Evolutionary conservation across 1,140 invertebrate genomes (phyloP).

Genomic region (Rhopalosiphum padi): DNA sequence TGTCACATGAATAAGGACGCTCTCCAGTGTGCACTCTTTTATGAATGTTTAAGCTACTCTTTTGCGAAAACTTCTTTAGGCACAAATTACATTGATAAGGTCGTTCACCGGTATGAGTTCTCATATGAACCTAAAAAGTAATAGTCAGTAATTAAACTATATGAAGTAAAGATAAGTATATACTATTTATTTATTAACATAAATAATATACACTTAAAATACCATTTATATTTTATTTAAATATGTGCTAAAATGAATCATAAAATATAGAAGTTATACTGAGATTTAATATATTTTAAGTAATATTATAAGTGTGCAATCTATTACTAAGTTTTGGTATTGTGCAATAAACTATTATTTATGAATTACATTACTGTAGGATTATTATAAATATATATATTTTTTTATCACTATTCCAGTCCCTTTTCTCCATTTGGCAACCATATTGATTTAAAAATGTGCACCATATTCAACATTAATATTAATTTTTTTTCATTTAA

Average conservation of each 20-base stretch:
- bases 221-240: not conserved
- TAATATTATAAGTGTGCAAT: not conserved
- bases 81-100: constrained; percentile 61
- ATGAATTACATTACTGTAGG: not conserved
- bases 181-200: not conserved
- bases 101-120: constrained; percentile 61
- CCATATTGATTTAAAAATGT: too few species aligned
- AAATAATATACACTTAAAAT: not conserved
- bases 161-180: not conserved
- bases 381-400: too few species aligned
- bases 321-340: rapidly evolving
- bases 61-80: constrained; percentile 62
- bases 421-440: too few species aligned
- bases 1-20: constrained; percentile 76
- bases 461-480: too few species aligned
- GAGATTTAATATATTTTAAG: not conserved
- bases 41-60: constrained; percentile 62
- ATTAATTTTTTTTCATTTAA: too few species aligned
- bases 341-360: not conserved
- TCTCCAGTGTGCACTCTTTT: constrained; percentile 64
- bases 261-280: not conserved
- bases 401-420: too few species aligned
- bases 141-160: not conserved
- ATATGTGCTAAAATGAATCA: not conserved
- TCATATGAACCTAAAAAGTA: constrained; percentile 59